Evolutionary conservation across 23 tunicate genomes (phyloP).

Genomic region (Halocynthia aurantium): DNA sequence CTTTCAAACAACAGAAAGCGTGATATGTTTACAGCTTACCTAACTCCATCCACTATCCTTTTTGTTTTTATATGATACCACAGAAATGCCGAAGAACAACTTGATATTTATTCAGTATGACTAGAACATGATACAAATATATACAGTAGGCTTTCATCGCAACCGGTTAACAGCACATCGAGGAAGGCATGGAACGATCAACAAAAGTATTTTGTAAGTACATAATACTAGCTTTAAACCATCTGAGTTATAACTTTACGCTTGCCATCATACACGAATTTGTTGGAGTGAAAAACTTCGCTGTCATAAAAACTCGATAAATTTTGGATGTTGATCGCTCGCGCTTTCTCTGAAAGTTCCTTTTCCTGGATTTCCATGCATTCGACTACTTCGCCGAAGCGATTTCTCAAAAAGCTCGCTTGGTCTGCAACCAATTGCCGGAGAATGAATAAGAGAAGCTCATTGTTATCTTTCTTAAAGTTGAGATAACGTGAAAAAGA

Average conservation of each 20-base stretch:
- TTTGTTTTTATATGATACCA: too few relatives aligned
- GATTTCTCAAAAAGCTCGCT: constrained; percentile 49
- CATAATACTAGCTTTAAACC: constrained; percentile 13
- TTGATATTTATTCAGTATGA: too few relatives aligned
- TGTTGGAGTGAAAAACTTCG: constrained; percentile 64
- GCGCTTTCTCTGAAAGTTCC: constrained; percentile 89
- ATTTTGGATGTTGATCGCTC: constrained; percentile 70
- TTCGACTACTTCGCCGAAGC: constrained; percentile 68
- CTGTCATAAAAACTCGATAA: constrained; percentile 60
- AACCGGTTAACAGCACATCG: too few relatives aligned
- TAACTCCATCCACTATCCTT: too few relatives aligned
- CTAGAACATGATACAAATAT: too few relatives aligned
- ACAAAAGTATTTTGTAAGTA: too few relatives aligned
- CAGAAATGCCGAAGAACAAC: too few relatives aligned
- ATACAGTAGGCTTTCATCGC: too few relatives aligned
- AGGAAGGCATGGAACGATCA: too few relatives aligned
- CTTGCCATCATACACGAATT: constrained; percentile 71
- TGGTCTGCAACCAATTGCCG: constrained; percentile 89
- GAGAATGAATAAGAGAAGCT: constrained; percentile 80
- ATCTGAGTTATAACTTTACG: constrained; percentile 83
- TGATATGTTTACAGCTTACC: too few relatives aligned
- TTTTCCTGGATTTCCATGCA: constrained; percentile 79
- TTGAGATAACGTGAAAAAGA: constrained; percentile 80
- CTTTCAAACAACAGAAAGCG: too few relatives aligned
- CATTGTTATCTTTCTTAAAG: constrained; percentile 98